phyloP scores from a whole-genome alignment of 2,113 vertebrate species.

The Glaucomys volans region DNA sequence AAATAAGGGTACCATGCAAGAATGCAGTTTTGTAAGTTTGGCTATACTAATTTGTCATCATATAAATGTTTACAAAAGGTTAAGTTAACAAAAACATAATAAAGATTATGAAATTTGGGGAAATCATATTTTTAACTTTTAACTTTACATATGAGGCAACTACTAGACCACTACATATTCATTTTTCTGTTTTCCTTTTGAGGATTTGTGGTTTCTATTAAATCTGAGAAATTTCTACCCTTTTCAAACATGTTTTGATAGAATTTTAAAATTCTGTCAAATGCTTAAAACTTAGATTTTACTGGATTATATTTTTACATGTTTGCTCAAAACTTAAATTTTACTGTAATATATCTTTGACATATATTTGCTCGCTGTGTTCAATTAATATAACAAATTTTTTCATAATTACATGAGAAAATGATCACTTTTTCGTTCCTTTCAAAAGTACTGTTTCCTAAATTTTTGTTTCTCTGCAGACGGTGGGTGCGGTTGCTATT shows the following conservation, averaged over 20 bases:
- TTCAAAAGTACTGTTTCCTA: not conserved
- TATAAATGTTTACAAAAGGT: not conserved
- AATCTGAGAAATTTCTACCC: not conserved
- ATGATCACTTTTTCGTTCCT: not conserved
- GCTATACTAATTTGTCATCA: not conserved
- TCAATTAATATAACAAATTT: slow-evolving; percentile 20
- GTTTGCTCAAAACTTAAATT: slow-evolving; percentile 11
- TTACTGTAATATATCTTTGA: not conserved
- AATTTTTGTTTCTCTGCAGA: slow-evolving; percentile 84
- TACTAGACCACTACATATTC: not conserved
- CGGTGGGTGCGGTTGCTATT: slow-evolving; percentile 98
- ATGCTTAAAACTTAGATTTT: slow-evolving; percentile 44
- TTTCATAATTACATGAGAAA: slow-evolving; percentile 21
- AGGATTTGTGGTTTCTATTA: not conserved
- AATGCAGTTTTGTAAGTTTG: slow-evolving; percentile 28
- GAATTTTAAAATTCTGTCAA: slow-evolving; percentile 36
- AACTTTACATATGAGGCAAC: not conserved
- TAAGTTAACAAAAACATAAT: not conserved
- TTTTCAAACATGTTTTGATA: not conserved
- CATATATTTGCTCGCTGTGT: slow-evolving; percentile 7
- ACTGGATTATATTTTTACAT: not conserved
- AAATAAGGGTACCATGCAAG: not conserved
- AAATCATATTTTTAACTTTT: slow-evolving; percentile 17
- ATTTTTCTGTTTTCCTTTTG: not conserved
- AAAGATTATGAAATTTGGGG: not conserved